Conservation (phyloP, 1,140 invertebrate species). For the Drosophila pseudoananassae region DNA sequence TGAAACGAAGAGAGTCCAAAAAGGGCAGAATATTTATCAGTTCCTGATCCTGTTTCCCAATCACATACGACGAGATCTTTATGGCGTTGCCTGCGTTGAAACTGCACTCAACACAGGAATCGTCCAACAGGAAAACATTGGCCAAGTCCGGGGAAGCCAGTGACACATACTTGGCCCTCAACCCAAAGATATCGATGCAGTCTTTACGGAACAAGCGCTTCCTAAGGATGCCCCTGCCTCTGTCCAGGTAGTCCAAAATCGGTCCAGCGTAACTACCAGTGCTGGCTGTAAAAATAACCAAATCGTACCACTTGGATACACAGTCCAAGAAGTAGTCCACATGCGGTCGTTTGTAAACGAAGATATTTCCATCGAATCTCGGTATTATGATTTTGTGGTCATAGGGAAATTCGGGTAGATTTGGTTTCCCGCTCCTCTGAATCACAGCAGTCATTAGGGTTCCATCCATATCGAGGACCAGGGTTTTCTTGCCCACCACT, state of each 20-base stretch:
- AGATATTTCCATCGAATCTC: neutral
- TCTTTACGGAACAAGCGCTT: conserved; percentile 39
- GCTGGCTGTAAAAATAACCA: conserved; percentile 44
- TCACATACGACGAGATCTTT: conserved; percentile 24
- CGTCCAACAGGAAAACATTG: conserved; percentile 43
- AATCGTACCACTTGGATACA: conserved; percentile 58
- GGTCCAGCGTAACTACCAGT: conserved; percentile 26
- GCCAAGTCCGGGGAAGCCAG: conserved; percentile 10
- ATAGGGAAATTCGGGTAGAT: neutral
- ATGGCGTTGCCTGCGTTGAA: conserved; percentile 50
- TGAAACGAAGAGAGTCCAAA: conserved; percentile 56
- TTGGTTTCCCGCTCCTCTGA: fast-evolving
- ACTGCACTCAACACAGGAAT: conserved; percentile 32
- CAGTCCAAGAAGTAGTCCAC: conserved; percentile 53
- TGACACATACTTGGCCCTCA: conserved; percentile 33
- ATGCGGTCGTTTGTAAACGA: conserved; percentile 55
- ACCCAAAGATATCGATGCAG: conserved; percentile 29
- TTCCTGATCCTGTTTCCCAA: conserved; percentile 18
- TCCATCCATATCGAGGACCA: conserved; percentile 59
- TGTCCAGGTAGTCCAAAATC: conserved; percentile 49
- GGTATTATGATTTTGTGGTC: conserved; percentile 29
- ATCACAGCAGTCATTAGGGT: conserved; percentile 39
- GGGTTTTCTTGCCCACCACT: conserved; percentile 42
- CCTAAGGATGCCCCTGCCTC: conserved; percentile 26
- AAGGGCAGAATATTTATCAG: conserved; percentile 53